Conservation (phyloP, 2,797 vertebrate genomes). For the Anomalospiza imberbis region DNA sequence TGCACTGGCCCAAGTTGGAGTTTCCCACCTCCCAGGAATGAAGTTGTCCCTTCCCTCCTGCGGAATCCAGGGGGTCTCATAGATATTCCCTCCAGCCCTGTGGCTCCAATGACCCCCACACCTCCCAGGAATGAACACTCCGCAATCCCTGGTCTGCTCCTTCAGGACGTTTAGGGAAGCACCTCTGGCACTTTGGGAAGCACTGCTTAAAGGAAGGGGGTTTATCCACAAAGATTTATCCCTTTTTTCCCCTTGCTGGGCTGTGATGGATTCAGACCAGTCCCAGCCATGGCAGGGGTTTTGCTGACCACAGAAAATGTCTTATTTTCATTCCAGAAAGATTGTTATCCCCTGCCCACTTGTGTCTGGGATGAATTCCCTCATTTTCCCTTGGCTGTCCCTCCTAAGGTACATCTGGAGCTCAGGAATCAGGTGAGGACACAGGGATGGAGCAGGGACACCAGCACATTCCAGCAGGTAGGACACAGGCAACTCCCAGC, state of each 20-base stretch:
- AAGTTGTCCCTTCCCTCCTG: not conserved
- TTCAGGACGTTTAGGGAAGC: not conserved
- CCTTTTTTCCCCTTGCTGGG: not conserved
- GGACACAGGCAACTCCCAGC: too few species aligned
- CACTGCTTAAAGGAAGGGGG: rapidly evolving
- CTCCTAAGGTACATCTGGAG: not conserved
- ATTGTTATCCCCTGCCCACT: not conserved
- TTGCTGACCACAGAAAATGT: not conserved
- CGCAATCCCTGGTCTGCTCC: not conserved
- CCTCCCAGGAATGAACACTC: not conserved
- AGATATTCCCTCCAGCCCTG: not conserved
- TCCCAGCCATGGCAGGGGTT: not conserved
- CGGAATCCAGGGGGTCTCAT: not conserved
- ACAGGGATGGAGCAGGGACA: not conserved
- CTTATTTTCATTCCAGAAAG: not conserved
- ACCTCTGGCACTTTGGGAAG: not conserved
- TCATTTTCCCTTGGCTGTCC: not conserved
- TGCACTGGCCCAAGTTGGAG: rapidly evolving
- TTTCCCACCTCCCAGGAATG: not conserved
- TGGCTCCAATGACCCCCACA: not conserved
- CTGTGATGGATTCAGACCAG: not conserved
- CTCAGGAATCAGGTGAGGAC: not conserved
- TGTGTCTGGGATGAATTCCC: not conserved
- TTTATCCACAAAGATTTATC: not conserved
- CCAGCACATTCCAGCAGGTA: not conserved